Evolutionary conservation across 1,140 invertebrate genomes (phyloP), one percentile per base, ranked within the genome.

Genomic region (Ditylenchus dipsaci): DNA sequence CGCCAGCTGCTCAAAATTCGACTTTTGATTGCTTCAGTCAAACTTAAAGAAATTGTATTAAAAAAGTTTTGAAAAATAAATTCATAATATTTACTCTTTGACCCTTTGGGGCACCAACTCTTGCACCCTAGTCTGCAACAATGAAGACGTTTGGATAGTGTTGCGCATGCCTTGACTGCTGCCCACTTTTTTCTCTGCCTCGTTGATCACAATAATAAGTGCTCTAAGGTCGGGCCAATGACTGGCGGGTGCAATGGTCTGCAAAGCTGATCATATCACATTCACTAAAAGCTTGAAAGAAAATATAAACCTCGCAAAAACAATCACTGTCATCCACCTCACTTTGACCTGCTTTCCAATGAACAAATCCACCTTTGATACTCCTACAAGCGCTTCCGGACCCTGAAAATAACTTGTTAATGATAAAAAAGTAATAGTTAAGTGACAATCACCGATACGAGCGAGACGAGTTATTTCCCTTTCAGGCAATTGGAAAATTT

Each of bases 351-450:
- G 88, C 88, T 43, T 88, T 86, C 96, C 95, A 99, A 66, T 88
- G 87, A 5, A 92, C 91, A 86, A 97, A 97, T 47, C 95, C 95
- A 53, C 93, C 93, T 79, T 89, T 89, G 19, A 96, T 85, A 85
- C 95, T 97, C 58, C 96, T 87, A 84, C 95, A 97, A 0, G 95
- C 95, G 82, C 92, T 95, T 11, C 95, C 96, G 60, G 93, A 96
- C 23, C 95, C 95, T 71, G 64, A 15, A 65, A 3, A 21, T n/a
- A 47, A 63, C 3, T 19, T 53, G 59, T 67, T 76, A 65, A 23
- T 19, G 64, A 38, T 38, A 5, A 38, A 38, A 3, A 38, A 71
- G 19, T 19, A 66, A 62, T 56, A 27, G 42, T 30, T 11, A 65
- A 26, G 13, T 7, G 29, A 27, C 13, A 47, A 38, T 53, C 49